A percentile compares a stretch with the other conserved stretches of the same genome.
These are phyloP conservation scores for Amaurobius ferox DNA, from an alignment of 2,888 invertebrate genomes.

Conservation along the genomic window DNA sequence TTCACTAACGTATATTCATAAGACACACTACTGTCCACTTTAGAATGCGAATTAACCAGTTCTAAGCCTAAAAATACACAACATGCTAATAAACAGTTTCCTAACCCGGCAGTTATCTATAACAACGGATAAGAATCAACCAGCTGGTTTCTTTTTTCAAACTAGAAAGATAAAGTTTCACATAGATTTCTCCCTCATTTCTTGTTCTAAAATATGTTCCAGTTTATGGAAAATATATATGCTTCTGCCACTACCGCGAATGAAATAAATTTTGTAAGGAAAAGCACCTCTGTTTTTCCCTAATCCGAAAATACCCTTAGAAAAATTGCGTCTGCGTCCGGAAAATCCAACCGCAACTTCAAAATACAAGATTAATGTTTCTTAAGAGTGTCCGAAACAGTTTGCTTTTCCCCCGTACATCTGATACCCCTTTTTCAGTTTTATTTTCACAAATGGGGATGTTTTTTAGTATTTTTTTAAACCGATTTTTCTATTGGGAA, in stretches of 20 bases:
- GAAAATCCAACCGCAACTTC: conserved; percentile 60
- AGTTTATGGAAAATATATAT: conserved; percentile 25
- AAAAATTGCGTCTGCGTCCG: conserved; percentile 61
- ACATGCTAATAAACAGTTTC: neutral
- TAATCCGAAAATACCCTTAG: conserved; percentile 70
- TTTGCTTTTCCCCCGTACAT: conserved; percentile 45
- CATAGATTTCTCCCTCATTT: neutral
- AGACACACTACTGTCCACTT: neutral
- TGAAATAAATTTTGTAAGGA: conserved; percentile 15
- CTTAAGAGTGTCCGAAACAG: conserved; percentile 62
- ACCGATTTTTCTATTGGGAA: too few species aligned
- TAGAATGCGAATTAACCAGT: too few species aligned
- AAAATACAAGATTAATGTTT: conserved; percentile 70
- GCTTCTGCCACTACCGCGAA: conserved; percentile 19
- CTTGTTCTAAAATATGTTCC: neutral
- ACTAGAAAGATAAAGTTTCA: conserved; percentile 8
- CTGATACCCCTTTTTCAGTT: conserved; percentile 35
- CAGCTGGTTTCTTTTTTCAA: neutral
- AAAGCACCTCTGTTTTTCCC: conserved; percentile 37
- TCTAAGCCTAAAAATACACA: neutral
- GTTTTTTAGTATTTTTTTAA: conserved; percentile 14
- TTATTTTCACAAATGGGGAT: conserved; percentile 52
- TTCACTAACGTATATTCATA: neutral
- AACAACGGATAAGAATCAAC: neutral
- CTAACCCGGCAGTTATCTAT: neutral